Base-by-base conservation (phyloP, 2,113 vertebrate genomes). In the Salvelinus fontinalis region DNA sequence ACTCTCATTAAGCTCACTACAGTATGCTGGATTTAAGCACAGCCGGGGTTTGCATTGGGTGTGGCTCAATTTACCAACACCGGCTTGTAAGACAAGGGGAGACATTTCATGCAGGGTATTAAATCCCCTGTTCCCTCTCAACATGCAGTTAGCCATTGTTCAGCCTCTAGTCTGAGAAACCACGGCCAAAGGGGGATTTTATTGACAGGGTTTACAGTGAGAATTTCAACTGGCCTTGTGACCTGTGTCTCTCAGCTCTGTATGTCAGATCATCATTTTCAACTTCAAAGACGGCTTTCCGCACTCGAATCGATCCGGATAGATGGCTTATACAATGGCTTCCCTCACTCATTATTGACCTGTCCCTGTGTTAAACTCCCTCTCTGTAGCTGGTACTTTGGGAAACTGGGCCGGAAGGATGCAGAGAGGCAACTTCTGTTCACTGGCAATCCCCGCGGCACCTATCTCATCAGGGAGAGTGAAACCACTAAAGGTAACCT, bases 321-420 rank as follows among this genome's bases (percentile, higher is more conserved):
- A 44, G 39, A 44, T 44, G 39, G 39, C 8, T 44, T 11, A 16
- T 62, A 62, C 22, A 62, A 62, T 62, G 59, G n/a, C 24, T 34
- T 51, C 70, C 39, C 59, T 34, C 60, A 54, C 64, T 44, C 65
- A 3, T 8, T 75, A n/a, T 34, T 34, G 39, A 44, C 39, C 39
- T 11, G 39, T 44, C 9, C 39, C 9, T 44, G 39, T 44, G 39
- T 44, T 44, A 11, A 44, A 66, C 48, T n/a, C 59, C 7, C 48
- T 22, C 67, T 44, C 39, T 77, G 20, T 83, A 95, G 97, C 92
- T 99, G 98, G 98, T 99, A 98, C 92, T 99, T 99, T 75, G 98
- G 97, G 77, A 99, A 99, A 93, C 94, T 99, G 83, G 96, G 97
- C 75, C 94, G 98, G 31, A 99, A 99, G 90, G 98, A 99, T 89